phyloP scores from a whole-genome alignment of 2,888 invertebrate genomes.

The Agonum fuliginosum region DNA sequence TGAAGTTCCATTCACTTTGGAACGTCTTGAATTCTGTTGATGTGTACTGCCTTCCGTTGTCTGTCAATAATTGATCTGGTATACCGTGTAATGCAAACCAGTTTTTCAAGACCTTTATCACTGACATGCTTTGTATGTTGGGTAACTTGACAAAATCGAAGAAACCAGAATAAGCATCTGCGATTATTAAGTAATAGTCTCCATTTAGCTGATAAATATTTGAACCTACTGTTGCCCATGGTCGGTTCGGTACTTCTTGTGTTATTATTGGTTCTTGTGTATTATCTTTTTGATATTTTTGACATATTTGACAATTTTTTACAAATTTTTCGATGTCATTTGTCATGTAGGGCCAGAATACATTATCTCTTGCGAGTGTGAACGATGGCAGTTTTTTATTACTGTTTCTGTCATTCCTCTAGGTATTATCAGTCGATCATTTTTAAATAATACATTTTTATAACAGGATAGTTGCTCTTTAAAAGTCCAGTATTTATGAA shows the following conservation, averaged over 20 bases:
- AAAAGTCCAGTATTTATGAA: slow-evolving; percentile 59
- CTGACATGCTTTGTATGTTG: slow-evolving; percentile 55
- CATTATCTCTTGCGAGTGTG: background rate
- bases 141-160: slow-evolving; percentile 50
- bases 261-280: background rate
- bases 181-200: slow-evolving; percentile 59
- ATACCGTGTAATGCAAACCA: slow-evolving; percentile 51
- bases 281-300: background rate
- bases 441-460: slow-evolving; percentile 61
- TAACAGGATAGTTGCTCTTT: slow-evolving; percentile 56
- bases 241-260: slow-evolving; percentile 10
- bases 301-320: slow-evolving; percentile 21
- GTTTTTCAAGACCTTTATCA: slow-evolving; percentile 53
- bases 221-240: slow-evolving; percentile 6
- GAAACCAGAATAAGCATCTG: slow-evolving; percentile 56
- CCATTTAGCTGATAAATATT: background rate
- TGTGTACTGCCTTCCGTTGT: slow-evolving; percentile 60
- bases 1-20: slow-evolving; percentile 49
- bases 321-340: background rate
- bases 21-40: slow-evolving; percentile 56
- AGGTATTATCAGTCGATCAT: slow-evolving; percentile 60
- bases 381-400: background rate
- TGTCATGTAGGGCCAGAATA: background rate
- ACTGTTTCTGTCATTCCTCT: background rate
- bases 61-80: slow-evolving; percentile 53